phyloP scores from a whole-genome alignment of 2,888 invertebrate genomes.

The Cephus rjabovi region DNA sequence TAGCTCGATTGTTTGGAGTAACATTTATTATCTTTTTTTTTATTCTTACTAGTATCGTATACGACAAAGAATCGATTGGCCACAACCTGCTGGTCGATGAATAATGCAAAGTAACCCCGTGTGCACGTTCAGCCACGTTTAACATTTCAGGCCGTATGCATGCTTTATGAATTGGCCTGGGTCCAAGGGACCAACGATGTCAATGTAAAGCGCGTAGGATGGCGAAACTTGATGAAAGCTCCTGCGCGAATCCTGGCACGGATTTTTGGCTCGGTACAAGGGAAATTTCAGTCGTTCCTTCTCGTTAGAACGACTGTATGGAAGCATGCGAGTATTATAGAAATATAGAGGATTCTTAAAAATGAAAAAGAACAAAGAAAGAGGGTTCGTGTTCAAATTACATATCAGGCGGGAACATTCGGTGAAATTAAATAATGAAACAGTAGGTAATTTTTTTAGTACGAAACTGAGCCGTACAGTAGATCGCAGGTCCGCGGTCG shows the following conservation, averaged over 20 bases:
- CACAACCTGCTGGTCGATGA: not conserved
- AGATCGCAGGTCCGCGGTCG: not conserved
- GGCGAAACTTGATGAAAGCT: too few relatives aligned
- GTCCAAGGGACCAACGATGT: constrained; percentile 12
- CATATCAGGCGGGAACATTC: not conserved
- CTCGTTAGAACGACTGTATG: too few relatives aligned
- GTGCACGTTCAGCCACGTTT: constrained; percentile 15
- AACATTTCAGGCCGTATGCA: constrained; percentile 25
- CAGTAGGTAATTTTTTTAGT: not conserved
- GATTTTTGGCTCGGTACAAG: too few relatives aligned
- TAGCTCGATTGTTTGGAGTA: too few relatives aligned
- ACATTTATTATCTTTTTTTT: too few relatives aligned
- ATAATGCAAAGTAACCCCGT: not conserved
- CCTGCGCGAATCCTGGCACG: too few relatives aligned
- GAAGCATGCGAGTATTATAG: too few relatives aligned
- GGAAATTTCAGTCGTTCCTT: too few relatives aligned
- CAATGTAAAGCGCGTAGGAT: not conserved
- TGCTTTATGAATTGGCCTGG: constrained; percentile 25
- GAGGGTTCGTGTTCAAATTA: not conserved
- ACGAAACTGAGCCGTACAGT: not conserved
- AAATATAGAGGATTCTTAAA: too few relatives aligned
- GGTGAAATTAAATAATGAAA: not conserved
- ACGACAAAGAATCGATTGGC: too few relatives aligned
- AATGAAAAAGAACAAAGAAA: too few relatives aligned
- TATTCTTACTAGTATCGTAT: too few relatives aligned